Conservation (phyloP, 2,113 vertebrate species). For the Lophura nycthemera region DNA sequence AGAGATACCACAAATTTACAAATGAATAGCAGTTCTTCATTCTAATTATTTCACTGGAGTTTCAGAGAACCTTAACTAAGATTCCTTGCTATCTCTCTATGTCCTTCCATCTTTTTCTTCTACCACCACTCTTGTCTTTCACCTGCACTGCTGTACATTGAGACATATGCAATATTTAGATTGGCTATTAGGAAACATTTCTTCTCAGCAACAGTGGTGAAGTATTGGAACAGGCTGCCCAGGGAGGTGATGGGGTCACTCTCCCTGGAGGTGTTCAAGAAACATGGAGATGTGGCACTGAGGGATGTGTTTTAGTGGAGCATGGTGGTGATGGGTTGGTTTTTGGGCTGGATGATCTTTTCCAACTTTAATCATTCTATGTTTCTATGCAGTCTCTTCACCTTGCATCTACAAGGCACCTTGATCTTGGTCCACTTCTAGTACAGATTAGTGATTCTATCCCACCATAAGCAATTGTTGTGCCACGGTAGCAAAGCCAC, state of each 20-base stretch:
- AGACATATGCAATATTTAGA: not conserved
- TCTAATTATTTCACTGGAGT: not conserved
- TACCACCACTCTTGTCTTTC: accelerated
- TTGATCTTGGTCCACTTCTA: not conserved
- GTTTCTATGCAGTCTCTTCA: not conserved
- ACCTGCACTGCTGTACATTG: accelerated
- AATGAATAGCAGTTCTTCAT: not conserved
- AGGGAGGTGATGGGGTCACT: too few species aligned
- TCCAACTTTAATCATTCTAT: too few species aligned
- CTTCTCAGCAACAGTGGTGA: too few species aligned
- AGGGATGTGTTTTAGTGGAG: too few species aligned
- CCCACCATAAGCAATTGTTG: not conserved
- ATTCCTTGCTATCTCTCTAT: not conserved
- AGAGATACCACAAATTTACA: not conserved
- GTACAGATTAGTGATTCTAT: accelerated
- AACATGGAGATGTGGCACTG: too few species aligned
- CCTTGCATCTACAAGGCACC: not conserved
- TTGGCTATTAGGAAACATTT: too few species aligned
- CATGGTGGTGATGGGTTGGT: too few species aligned
- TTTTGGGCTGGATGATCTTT: too few species aligned
- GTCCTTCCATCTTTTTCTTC: not conserved
- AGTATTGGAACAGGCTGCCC: too few species aligned
- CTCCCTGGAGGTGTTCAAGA: too few species aligned
- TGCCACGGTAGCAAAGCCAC: not conserved
- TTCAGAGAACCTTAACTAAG: not conserved